A percentile compares a stretch with the other conserved stretches of the same genome.
Evolutionary conservation across 1,140 invertebrate genomes (phyloP).

Genomic region (Eumaeus atala): DNA sequence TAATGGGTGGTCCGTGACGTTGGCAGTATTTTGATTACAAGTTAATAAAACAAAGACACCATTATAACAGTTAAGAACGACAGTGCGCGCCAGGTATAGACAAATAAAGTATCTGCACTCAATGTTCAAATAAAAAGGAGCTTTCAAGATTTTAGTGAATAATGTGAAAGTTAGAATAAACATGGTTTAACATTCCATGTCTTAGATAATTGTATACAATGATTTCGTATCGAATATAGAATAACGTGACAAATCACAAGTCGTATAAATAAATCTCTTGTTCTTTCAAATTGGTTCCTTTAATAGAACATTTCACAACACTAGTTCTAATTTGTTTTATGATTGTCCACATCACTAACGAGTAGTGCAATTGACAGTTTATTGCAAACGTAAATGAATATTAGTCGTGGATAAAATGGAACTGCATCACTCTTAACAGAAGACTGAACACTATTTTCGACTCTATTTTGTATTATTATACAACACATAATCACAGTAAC

Average conservation of each 20-base stretch:
- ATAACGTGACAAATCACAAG: conserved; percentile 37
- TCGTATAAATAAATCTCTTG: conserved; percentile 23
- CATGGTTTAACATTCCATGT: conserved; percentile 60
- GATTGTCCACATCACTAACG: conserved; percentile 6
- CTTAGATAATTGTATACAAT: conserved; percentile 74
- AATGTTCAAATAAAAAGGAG: conserved; percentile 74
- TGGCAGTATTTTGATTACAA: conserved; percentile 44
- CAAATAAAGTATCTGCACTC: conserved; percentile 71
- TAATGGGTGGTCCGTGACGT: conserved; percentile 46
- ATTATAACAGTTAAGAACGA: conserved; percentile 40
- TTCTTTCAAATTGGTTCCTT: conserved; percentile 17
- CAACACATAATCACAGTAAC: conserved; percentile 57
- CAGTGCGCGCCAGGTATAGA: conserved; percentile 68
- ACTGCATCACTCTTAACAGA: conserved; percentile 63
- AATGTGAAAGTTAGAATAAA: conserved; percentile 67
- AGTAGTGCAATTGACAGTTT: conserved; percentile 9
- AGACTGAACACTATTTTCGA: conserved; percentile 74
- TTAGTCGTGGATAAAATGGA: conserved; percentile 42
- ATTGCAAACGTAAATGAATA: conserved; percentile 20
- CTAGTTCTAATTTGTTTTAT: conserved; percentile 4
- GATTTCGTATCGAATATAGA: conserved; percentile 51
- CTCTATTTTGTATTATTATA: conserved; percentile 71
- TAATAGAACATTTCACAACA: conserved; percentile 9
- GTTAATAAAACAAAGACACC: conserved; percentile 38
- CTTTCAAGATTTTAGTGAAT: conserved; percentile 73